Evolutionary conservation across 2,888 invertebrate genomes (phyloP).

Genomic region (Lasioglossum figueresi): DNA sequence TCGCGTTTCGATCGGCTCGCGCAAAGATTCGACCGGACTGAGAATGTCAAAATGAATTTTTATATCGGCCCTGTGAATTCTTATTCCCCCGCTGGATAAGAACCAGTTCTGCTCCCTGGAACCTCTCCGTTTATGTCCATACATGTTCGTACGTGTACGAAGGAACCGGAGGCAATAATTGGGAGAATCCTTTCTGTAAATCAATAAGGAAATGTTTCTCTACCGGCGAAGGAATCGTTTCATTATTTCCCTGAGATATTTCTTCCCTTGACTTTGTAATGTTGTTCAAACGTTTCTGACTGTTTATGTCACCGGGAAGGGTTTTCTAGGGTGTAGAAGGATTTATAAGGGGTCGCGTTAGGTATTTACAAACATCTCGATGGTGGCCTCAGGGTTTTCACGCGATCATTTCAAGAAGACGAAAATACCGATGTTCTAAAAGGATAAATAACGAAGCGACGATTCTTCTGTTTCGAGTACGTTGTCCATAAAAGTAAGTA

Average conservation of each 20-base stretch:
- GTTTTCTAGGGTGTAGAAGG: background rate
- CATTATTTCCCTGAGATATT: background rate
- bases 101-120: slow-evolving; percentile 9
- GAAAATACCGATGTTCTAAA: background rate
- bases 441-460: no score
- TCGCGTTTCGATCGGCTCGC: slow-evolving; percentile 24
- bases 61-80: background rate
- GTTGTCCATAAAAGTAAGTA: no score
- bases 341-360: background rate
- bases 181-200: background rate
- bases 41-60: slow-evolving; percentile 5
- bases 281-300: no score
- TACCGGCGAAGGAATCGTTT: background rate
- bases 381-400: background rate
- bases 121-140: background rate
- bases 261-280: no score
- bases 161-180: background rate
- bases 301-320: background rate
- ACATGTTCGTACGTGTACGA: background rate
- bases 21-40: background rate
- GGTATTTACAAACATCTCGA: background rate
- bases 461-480: no score
- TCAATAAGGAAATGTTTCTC: background rate
- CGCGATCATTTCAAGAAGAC: background rate
- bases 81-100: background rate